phyloP scores from a whole-genome alignment of 2,888 invertebrate genomes.

The Eupeodes latifasciatus region DNA sequence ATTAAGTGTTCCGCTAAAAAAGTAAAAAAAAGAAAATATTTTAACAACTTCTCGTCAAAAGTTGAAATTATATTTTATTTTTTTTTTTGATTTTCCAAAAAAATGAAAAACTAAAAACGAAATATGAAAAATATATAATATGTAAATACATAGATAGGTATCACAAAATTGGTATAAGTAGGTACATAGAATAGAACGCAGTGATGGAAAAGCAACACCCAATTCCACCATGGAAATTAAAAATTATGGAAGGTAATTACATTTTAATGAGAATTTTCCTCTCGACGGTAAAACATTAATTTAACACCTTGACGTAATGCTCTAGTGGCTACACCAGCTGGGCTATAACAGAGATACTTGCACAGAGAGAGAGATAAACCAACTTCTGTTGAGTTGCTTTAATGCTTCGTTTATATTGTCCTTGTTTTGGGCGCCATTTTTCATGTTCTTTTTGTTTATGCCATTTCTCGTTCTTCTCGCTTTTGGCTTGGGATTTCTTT shows the following conservation, averaged over 20 bases:
- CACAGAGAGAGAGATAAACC: constrained; percentile 29
- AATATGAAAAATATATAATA: too few relatives aligned
- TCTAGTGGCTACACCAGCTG: constrained; percentile 68
- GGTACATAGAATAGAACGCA: constrained; percentile 13
- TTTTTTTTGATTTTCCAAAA: background rate
- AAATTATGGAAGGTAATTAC: constrained; percentile 77
- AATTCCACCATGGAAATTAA: constrained; percentile 68
- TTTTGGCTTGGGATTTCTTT: constrained; percentile 23
- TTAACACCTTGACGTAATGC: constrained; percentile 75
- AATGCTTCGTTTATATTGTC: constrained; percentile 66
- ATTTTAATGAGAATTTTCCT: constrained; percentile 77
- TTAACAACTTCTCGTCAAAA: constrained; percentile 39
- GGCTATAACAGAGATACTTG: constrained; percentile 45
- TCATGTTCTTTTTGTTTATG: constrained; percentile 51
- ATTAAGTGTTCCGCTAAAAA: constrained; percentile 12
- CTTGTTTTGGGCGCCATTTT: constrained; percentile 69
- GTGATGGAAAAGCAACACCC: constrained; percentile 48
- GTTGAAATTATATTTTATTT: constrained; percentile 30
- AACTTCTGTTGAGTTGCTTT: constrained; percentile 58
- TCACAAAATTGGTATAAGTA: background rate
- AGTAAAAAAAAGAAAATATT: background rate
- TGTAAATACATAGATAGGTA: background rate
- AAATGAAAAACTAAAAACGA: background rate
- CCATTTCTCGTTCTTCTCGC: background rate
- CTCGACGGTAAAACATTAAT: constrained; percentile 74